Base-by-base conservation (phyloP, 2,797 vertebrate species). In the Enteromius paludinosus region DNA sequence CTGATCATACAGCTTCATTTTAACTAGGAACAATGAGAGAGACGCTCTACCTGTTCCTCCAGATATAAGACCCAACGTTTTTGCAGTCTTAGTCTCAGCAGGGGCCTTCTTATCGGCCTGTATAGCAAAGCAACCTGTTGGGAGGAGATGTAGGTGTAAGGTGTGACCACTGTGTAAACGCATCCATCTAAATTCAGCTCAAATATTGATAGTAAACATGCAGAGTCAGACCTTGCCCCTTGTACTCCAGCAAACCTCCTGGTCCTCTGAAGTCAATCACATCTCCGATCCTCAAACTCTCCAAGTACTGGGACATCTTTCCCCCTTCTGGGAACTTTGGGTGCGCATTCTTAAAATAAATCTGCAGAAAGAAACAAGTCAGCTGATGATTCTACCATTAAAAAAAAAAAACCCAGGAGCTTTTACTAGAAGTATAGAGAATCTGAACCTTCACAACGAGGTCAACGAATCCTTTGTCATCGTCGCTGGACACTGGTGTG, bases 271-370 rank as follows among this genome's bases (percentile, higher is more conserved):
- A 92, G 68, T 93, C 92, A 17, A 95, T 90, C 72, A 91, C n/a
- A 6, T 94, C 93, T 52, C 93, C 92, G 68, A 93, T 83, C 68
- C 88, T 88, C 85, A 95, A 89, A 80, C 88, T 91, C 59, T 94
- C 90, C 82, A 94, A 83, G 78, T 94, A 93, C 82, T 94, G 93
- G 45, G 94, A 94, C 94, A 94, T 94, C 87, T 94, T 94, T 0
- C 94, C 94, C 35, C 94, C 93, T 23, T 94, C 93, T 1, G 94
- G 93, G 86, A 94, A 95, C 64, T 92, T 93, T 73, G 91, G 92
- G 88, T 95, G 87, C 49, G 92, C 89, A 12, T 92, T 90, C 84
- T 90, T 93, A 78, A 92, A 90, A 85, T 95, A 95, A 68, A 95
- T 85, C 93, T 95, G 88, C 8, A 76, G 61, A 73, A 14, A 12